These are phyloP conservation scores for Pseudopodoces humilis DNA, from an alignment of 2,113 vertebrate genomes.

Conservation along the genomic window DNA sequence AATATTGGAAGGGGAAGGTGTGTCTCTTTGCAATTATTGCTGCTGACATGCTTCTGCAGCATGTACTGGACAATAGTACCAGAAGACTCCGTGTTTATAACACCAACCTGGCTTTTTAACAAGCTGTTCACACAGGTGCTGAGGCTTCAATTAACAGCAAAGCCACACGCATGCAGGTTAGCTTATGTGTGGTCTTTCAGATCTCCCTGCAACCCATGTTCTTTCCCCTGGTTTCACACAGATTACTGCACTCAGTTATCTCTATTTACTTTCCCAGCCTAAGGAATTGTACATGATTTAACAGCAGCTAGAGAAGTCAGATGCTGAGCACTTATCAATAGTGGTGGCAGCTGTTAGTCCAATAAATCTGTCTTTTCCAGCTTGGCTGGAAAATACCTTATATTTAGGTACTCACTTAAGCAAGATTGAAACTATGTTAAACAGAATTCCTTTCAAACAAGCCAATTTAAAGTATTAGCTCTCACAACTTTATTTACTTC, in stretches of 20 bases:
- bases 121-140: neutral
- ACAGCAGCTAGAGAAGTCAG: conserved; percentile 2
- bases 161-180: neutral
- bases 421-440: neutral
- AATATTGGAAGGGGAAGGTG: neutral
- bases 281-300: neutral
- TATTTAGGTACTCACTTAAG: neutral
- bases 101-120: neutral
- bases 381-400: neutral
- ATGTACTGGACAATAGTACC: neutral
- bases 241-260: neutral
- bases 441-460: neutral
- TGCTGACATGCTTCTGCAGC: neutral
- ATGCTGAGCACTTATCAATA: conserved; percentile 16
- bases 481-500: neutral
- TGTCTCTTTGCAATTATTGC: neutral
- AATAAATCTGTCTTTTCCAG: conserved; percentile 24
- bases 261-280: conserved; percentile 24
- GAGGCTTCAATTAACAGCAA: neutral
- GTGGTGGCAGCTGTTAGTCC: neutral
- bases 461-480: neutral
- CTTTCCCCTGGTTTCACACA: neutral
- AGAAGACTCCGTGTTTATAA: neutral
- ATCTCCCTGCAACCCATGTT: neutral
- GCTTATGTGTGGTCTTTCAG: neutral